phyloP scores from a whole-genome alignment of 2,797 vertebrate species.

The Hemibagrus guttatus region DNA sequence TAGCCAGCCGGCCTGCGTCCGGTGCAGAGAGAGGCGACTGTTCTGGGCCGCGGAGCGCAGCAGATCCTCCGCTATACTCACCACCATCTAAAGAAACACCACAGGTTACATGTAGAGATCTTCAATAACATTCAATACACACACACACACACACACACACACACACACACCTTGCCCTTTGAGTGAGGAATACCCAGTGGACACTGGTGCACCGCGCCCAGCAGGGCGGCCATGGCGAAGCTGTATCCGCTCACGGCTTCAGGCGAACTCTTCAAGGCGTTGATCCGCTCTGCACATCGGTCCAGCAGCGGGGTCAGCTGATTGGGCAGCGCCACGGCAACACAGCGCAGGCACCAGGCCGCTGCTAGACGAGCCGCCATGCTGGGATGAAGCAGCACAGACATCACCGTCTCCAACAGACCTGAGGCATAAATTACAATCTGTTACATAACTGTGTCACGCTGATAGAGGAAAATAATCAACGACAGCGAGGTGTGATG shows the following conservation, averaged over 20 bases:
- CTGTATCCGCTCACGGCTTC: slow-evolving; percentile 99
- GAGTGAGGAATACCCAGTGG: slow-evolving; percentile 94
- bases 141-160: background rate
- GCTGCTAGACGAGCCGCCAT: slow-evolving; percentile 96
- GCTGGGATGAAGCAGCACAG: slow-evolving; percentile 95
- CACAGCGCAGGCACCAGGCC: slow-evolving; percentile 94
- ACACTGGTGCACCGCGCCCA: slow-evolving; percentile 96
- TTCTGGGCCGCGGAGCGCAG: slow-evolving; percentile 94
- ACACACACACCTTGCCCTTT: slow-evolving; percentile 88
- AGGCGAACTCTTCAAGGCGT: slow-evolving; percentile 93
- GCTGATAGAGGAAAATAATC: background rate
- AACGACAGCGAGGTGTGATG: background rate
- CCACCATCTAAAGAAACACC: slow-evolving; percentile 83
- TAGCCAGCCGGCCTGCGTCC: slow-evolving; percentile 97
- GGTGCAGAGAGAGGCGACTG: slow-evolving; percentile 92
- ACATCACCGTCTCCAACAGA: slow-evolving; percentile 93
- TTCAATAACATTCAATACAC: background rate
- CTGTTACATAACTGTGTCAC: background rate
- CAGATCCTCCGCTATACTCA: slow-evolving; percentile 97
- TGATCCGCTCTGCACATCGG: slow-evolving; percentile 93
- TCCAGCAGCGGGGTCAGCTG: slow-evolving; percentile 94
- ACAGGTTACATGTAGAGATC: background rate
- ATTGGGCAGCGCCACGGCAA: slow-evolving; percentile 92
- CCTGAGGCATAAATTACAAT: slow-evolving; percentile 68
- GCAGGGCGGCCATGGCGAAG: slow-evolving; percentile 95